Percentiles rank a stretch among this genome's conserved stretches.
phyloP scores from a whole-genome alignment of 2,888 invertebrate genomes.

The Steinernema scapterisci region DNA sequence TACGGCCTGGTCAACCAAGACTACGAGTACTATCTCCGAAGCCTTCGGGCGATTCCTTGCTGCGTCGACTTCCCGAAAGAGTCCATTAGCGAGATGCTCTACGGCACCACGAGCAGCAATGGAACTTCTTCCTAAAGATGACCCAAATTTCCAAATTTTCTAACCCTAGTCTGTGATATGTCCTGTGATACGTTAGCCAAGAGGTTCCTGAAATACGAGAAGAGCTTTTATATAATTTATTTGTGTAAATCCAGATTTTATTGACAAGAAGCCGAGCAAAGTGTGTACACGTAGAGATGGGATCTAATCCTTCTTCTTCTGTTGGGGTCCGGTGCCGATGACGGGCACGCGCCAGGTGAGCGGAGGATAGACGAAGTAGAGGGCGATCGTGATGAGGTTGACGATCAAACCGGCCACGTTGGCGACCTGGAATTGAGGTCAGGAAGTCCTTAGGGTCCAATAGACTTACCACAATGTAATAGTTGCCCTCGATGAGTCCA shows the following conservation, averaged over 20 bases:
- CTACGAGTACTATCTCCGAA: slow-evolving; percentile 58
- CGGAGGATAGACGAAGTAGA: slow-evolving; percentile 65
- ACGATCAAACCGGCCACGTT: slow-evolving; percentile 61
- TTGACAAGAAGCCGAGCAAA: slow-evolving; percentile 1
- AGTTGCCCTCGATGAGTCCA: slow-evolving; percentile 56
- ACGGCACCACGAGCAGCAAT: slow-evolving; percentile 1
- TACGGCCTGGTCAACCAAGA: slow-evolving; percentile 61
- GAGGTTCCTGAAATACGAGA: too few species aligned
- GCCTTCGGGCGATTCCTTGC: slow-evolving; percentile 50
- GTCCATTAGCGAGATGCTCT: slow-evolving; percentile 42
- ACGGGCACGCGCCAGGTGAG: slow-evolving; percentile 65
- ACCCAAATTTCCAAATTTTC: background rate
- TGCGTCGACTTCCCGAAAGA: slow-evolving; percentile 52
- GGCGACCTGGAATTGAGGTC: slow-evolving; percentile 52
- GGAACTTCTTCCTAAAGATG: background rate
- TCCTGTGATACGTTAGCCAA: slow-evolving; percentile 25
- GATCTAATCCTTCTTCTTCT: slow-evolving; percentile 48
- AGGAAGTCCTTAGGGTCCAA: background rate
- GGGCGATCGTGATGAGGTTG: slow-evolving; percentile 54
- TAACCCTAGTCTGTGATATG: slow-evolving; percentile 26
- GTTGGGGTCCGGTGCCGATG: slow-evolving; percentile 50
- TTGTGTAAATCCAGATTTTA: background rate
- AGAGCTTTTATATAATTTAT: background rate
- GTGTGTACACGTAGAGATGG: background rate
- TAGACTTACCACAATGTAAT: slow-evolving; percentile 57